phyloP scores from a whole-genome alignment of 2,113 vertebrate species.

The Cinclus mexicanus region DNA sequence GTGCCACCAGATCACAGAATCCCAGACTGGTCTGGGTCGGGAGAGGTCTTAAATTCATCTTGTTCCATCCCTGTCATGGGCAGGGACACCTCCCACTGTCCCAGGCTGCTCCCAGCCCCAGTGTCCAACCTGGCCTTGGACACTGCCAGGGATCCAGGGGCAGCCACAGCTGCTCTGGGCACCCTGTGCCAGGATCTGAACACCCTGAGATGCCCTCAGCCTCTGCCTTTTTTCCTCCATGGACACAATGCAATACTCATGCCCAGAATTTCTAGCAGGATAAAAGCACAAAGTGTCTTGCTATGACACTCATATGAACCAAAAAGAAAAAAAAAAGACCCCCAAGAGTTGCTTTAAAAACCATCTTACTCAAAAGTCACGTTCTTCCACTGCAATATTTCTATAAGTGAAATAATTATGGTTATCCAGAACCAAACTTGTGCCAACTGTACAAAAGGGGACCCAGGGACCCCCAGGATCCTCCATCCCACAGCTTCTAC shows the following conservation, averaged over 20 bases:
- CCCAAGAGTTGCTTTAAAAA: not conserved
- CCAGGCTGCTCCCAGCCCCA: not conserved
- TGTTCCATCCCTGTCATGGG: rapidly evolving
- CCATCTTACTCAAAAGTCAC: not conserved
- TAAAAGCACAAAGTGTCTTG: not conserved
- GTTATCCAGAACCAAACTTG: not conserved
- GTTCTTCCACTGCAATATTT: not conserved
- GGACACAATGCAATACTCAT: not conserved
- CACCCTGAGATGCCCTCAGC: not conserved
- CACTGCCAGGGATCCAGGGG: not conserved
- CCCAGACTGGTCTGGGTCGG: no score
- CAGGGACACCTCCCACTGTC: not conserved
- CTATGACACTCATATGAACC: not conserved
- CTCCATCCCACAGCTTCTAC: not conserved
- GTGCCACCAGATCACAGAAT: not conserved
- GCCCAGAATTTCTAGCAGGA: not conserved
- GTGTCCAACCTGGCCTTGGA: rapidly evolving
- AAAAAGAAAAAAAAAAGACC: not conserved
- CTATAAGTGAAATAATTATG: not conserved
- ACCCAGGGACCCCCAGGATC: rapidly evolving
- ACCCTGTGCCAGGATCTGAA: not conserved
- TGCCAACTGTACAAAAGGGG: not conserved
- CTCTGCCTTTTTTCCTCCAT: not conserved
- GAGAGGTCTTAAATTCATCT: not conserved
- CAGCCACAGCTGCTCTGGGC: not conserved